Base-by-base conservation (phyloP, 2,797 vertebrate species). In the Pseudopleuronectes americanus region DNA sequence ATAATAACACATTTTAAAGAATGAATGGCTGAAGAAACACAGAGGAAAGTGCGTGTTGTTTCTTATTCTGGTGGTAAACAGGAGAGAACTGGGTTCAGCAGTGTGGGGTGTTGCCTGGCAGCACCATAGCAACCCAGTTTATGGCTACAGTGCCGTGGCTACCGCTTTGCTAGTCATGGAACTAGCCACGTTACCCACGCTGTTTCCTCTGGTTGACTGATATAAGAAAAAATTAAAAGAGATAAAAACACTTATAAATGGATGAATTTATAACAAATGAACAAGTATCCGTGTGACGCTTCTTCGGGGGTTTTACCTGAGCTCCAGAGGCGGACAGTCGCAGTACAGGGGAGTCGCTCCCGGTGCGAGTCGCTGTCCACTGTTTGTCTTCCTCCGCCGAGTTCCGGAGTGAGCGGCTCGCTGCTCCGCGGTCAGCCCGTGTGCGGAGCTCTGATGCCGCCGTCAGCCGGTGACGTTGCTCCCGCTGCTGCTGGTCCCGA, bases 71-170 rank as follows among this genome's bases (percentile, higher is more conserved):
- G 6, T 16, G 17, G 43, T 45, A 3, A 45, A 45, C 43, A 45
- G 43, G 43, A 19, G 12, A 45, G 43, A 45, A 13, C 36, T 38
- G 43, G 43, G 17, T 4, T 45, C 72, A 68, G 77, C 86, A 87
- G 90, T 89, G 90, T 90, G 89, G 89, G 91, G 89, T 81, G 90
- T 91, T 91, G 80, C 84, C 78, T 51, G 77, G 63, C 84, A 77
- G 68, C 70, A 7, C 84, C 90, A 92, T 92, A 88, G 91, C 92
- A 93, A 92, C 92, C 82, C 89, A 84, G 77, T 89, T 87, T 83
- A 85, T 64, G 86, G 85, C 87, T 63, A 72, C 81, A 62, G 74
- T 22, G 76, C 76, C 66, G 43, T 77, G 26, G 75, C 75, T 33
- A 64, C 43, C 43, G 43, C 75, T n/a, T 61, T 33, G 80, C 84